Evolutionary conservation across 2,888 invertebrate species (phyloP).

Genomic region (Psococerastis gibbosa): DNA sequence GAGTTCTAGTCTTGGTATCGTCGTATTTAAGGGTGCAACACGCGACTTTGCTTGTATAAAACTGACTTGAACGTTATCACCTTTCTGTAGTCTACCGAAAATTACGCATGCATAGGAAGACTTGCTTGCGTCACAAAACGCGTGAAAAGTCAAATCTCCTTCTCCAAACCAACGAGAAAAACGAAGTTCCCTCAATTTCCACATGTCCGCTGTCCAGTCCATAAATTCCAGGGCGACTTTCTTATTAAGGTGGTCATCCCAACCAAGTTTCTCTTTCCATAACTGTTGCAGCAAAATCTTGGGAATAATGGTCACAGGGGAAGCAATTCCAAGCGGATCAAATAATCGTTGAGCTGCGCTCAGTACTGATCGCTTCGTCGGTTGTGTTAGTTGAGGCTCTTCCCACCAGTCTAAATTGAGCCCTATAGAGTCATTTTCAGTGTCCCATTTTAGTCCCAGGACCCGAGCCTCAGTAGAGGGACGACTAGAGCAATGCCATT

Average conservation of each 20-base stretch:
- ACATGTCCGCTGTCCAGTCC: too few species aligned
- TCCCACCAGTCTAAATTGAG: too few species aligned
- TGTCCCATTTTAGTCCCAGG: slow-evolving; percentile 3
- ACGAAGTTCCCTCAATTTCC: background rate
- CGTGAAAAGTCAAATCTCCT: background rate
- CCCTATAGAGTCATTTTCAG: slow-evolving; percentile 7
- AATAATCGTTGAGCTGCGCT: slow-evolving; percentile 15
- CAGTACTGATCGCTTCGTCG: slow-evolving; percentile 10
- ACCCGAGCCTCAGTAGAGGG: background rate
- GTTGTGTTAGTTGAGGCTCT: too few species aligned
- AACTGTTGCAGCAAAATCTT: slow-evolving; percentile 17
- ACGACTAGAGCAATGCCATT: too few species aligned
- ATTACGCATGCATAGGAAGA: background rate
- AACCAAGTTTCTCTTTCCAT: slow-evolving; percentile 10
- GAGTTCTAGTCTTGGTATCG: background rate
- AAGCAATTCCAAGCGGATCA: slow-evolving; percentile 17
- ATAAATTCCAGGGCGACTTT: too few species aligned
- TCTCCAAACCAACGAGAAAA: background rate
- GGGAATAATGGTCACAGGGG: slow-evolving; percentile 15
- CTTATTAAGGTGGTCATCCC: slow-evolving; percentile 7
- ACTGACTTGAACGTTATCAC: background rate
- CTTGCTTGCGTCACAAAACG: background rate
- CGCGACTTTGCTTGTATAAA: background rate
- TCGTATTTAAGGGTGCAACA: background rate
- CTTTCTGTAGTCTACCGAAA: background rate